These are phyloP conservation scores for Cyphomyrus discorhynchus DNA, from an alignment of 2,113 vertebrate species.

Conservation along the genomic window DNA sequence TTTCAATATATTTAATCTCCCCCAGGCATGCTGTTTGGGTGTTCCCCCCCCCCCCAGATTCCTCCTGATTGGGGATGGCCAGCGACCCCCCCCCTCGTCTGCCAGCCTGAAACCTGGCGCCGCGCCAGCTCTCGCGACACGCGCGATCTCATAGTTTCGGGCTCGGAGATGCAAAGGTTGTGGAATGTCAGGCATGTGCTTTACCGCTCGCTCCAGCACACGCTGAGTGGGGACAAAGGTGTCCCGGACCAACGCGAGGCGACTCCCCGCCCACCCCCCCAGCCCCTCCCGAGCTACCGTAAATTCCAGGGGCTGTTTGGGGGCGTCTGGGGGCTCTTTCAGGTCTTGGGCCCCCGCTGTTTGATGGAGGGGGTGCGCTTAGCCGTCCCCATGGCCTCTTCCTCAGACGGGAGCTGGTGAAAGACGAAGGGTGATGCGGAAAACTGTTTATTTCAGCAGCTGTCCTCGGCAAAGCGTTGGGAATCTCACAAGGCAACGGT, in stretches of 20 bases:
- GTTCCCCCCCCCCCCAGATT: not conserved
- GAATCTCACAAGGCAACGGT: not conserved
- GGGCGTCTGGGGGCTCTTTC: not conserved
- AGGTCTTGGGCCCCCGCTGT: not conserved
- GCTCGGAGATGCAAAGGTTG: conserved; percentile 28
- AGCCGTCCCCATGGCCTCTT: not conserved
- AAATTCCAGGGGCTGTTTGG: conserved; percentile 13
- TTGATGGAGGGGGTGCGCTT: not conserved
- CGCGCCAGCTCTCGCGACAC: conserved; percentile 39
- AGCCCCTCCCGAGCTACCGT: not conserved
- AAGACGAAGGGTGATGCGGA: not conserved
- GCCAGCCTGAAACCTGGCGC: conserved; percentile 55
- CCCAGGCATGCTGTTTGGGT: not conserved
- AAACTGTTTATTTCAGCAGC: not conserved
- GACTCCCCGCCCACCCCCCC: not conserved
- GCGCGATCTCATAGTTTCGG: conserved; percentile 44
- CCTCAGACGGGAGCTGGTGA: not conserved
- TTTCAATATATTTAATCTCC: not conserved
- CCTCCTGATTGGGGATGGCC: conserved; percentile 26
- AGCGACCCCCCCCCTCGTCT: not conserved
- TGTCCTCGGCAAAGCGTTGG: not conserved
- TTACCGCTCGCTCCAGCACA: conserved; percentile 29
- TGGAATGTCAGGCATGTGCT: conserved; percentile 54
- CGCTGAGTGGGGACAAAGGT: conserved; percentile 29
- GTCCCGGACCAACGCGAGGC: conserved; percentile 22